Evolutionary conservation across 2,113 vertebrate species (phyloP), one percentile per base, ranked within the genome.

Genomic region (Petrocephalus zakoni): DNA sequence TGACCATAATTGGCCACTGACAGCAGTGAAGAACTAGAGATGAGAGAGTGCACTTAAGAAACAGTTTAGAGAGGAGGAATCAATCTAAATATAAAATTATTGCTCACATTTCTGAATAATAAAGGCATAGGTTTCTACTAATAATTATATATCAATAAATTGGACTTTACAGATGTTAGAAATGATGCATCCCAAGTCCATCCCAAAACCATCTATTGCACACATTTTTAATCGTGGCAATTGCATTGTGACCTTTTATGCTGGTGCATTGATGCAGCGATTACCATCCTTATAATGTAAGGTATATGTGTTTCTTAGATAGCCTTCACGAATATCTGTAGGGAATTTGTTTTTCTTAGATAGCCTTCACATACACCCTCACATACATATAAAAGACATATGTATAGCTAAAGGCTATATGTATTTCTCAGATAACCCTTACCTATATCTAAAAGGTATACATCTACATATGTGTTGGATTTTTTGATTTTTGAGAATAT

Each of bases 401-500:
- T 37, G 34, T 75, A 75, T 6, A 37, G 25, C 34, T 75, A 19
- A 75, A 75, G 5, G 68, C 13, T 53, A 55, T 42, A 75, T 75
- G 72, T 78, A 13, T 78, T 72, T 72, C 13, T 72, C 68, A 72
- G 29, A 37, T 34, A 34, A 1, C 29, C 29, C 25, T 72, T 42
- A 37, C 61, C n/a, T 11, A 19, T 42, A 17, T 78, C 72, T 19
- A 42, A 37, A 75, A 19, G 5, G 11, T 42, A 75, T 72, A 29
- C 25, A 68, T 72, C 29, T 13, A 37, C 29, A 37, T 72, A 34
- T 17, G 5, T 75, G 34, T 19, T 78, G 17, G 34, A 72, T 37
- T 61, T 51, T 68, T 89, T 52, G 49, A 34, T 90, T 81, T 91
- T 61, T 87, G 46, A 88, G 56, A 58, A 52, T 42, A 89, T 90